Evolutionary conservation across 2,113 vertebrate species (phyloP).

Genomic region (Sapajus apella): DNA sequence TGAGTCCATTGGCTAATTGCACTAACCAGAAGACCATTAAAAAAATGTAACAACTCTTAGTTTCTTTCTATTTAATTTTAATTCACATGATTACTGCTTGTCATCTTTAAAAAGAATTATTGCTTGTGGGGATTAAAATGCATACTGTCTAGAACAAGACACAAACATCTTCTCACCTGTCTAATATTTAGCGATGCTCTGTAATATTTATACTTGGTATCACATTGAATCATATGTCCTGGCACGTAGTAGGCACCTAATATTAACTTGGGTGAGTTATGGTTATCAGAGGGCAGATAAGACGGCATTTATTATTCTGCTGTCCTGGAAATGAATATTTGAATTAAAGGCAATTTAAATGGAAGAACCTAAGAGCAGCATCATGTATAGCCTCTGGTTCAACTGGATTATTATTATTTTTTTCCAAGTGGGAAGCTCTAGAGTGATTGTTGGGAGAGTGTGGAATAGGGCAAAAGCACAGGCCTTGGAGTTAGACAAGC

Average conservation of each 20-base stretch:
- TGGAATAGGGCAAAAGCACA: neutral
- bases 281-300: neutral
- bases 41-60: neutral
- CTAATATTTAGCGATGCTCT: neutral
- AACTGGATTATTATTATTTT: neutral
- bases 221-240: neutral
- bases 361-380: neutral
- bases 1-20: neutral
- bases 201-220: neutral
- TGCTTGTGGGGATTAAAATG: conserved; percentile 23
- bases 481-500: neutral
- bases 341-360: neutral
- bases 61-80: conserved; percentile 51
- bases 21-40: neutral
- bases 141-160: neutral
- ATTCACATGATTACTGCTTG: neutral
- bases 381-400: neutral
- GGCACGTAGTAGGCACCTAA: neutral
- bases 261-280: neutral
- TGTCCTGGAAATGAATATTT: neutral
- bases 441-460: neutral
- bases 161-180: neutral
- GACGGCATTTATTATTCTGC: neutral
- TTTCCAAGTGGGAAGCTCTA: neutral
- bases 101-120: neutral